Evolutionary conservation across 2,797 vertebrate species (phyloP), one percentile per base, ranked within the genome.

Genomic region (Anguilla megastoma): DNA sequence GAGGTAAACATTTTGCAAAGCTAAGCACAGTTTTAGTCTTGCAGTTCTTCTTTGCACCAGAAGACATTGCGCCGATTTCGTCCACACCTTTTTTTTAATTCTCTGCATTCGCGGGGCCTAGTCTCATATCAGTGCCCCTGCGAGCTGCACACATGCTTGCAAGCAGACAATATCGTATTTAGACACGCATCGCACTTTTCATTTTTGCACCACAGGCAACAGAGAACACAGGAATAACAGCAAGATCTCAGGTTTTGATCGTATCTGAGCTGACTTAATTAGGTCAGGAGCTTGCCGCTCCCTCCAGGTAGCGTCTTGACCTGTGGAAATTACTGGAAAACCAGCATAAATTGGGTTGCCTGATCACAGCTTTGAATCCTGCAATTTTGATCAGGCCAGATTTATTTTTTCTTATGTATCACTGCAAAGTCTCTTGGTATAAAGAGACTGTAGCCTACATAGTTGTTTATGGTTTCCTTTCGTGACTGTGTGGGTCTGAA

Each of bases 201-300:
- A 87, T 84, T 82, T 87, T 41, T 84, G 88, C 56, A 54, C 88
- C 84, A 74, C 30, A 48, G 83, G 88, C 86, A 87, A 87, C 30
- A 48, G 8, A 12, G 27, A 52, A 56, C 58, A 84, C 71, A 48
- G 48, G 82, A 86, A 82, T 71, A 87, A 74, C 86, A 87, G 36
- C 83, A 12, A 80, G 69, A 87, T 85, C 66, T 82, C 79, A 27
- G 30, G 85, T 69, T 85, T 89, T 88, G 90, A 90, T 89, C 66
- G n/a, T 86, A 89, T 90, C 88, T 86, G 79, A 80, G 69, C 80
- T 86, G 90, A 89, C 88, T 88, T 84, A 90, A 90, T 86, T 89
- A 85, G 90, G 90, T 89, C 88, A 90, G 79, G 84, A 84, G 63
- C 86, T 69, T 24, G 58, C 88, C 84, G 60, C 63, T 87, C 56